These are phyloP conservation scores for Paracentrotus lividus DNA, from an alignment of 53 echinoderm and acorn worm genomes.

Conservation along the genomic window DNA sequence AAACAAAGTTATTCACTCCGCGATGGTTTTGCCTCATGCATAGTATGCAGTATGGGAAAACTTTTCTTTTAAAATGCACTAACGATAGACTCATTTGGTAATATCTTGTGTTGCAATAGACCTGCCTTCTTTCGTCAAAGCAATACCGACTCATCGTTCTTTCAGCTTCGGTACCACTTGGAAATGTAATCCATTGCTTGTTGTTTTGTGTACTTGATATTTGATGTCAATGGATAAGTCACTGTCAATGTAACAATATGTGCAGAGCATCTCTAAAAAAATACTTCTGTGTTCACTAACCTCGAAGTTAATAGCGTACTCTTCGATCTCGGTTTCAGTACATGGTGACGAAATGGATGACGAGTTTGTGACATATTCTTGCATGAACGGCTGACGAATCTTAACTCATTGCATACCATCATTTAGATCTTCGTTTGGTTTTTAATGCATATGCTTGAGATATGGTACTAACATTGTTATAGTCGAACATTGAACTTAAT, in stretches of 20 bases:
- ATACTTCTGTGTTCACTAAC: too few species aligned
- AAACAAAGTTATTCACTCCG: background rate
- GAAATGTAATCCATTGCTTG: background rate
- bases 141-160: background rate
- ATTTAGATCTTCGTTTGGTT: too few species aligned
- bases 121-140: too few species aligned
- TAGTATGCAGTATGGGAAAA: background rate
- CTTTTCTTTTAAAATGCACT: background rate
- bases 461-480: too few species aligned
- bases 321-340: too few species aligned
- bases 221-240: background rate
- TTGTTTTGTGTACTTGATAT: background rate
- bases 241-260: background rate
- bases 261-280: background rate
- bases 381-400: too few species aligned
- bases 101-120: background rate
- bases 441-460: too few species aligned
- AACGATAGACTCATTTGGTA: background rate
- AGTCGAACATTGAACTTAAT: too few species aligned
- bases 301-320: too few species aligned
- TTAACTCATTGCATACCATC: too few species aligned
- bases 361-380: too few species aligned
- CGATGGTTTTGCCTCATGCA: background rate
- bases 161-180: background rate
- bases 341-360: too few species aligned